Percentiles rank a stretch among this genome's conserved stretches.
Evolutionary conservation across 2,797 vertebrate genomes (phyloP).

Genomic region (Diplodus puntazzo): DNA sequence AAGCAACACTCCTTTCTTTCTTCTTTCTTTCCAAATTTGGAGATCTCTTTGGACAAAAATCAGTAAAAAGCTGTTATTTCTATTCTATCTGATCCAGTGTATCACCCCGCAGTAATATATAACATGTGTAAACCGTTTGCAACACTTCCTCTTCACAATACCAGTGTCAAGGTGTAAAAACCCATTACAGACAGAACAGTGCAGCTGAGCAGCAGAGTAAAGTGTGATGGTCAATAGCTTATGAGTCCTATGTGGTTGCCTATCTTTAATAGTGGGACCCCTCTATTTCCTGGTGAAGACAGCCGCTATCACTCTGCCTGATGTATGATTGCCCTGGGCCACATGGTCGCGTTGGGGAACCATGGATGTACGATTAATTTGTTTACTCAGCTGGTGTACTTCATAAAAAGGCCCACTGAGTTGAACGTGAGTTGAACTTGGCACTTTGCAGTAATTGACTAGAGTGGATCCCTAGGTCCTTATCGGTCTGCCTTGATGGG

Average conservation of each 20-base stretch:
- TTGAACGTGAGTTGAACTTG: conserved; percentile 82
- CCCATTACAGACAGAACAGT: conserved; percentile 22
- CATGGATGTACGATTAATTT: conserved; percentile 81
- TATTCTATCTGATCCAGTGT: conserved; percentile 1
- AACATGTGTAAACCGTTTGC: not conserved
- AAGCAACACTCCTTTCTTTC: not conserved
- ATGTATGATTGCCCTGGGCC: conserved; percentile 79
- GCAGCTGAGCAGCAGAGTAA: conserved; percentile 36
- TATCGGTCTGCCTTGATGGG: conserved; percentile 78
- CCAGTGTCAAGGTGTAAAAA: conserved; percentile 32
- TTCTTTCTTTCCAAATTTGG: not conserved
- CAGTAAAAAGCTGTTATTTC: conserved; percentile 6
- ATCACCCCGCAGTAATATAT: conserved; percentile 5
- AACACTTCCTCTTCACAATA: conserved; percentile 22
- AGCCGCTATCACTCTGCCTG: conserved; percentile 79
- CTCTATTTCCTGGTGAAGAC: conserved; percentile 76
- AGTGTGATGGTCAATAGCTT: conserved; percentile 54
- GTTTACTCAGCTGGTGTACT: conserved; percentile 83
- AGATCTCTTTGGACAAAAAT: not conserved
- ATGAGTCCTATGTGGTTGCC: conserved; percentile 65
- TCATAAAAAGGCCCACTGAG: conserved; percentile 79
- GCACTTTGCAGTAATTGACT: conserved; percentile 85
- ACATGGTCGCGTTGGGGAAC: conserved; percentile 72
- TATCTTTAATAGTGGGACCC: conserved; percentile 67
- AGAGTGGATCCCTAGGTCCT: conserved; percentile 80